Percentiles rank a stretch among this genome's conserved stretches.
Evolutionary conservation across 2,113 vertebrate genomes (phyloP).

Genomic region (Amphiprion ocellaris): DNA sequence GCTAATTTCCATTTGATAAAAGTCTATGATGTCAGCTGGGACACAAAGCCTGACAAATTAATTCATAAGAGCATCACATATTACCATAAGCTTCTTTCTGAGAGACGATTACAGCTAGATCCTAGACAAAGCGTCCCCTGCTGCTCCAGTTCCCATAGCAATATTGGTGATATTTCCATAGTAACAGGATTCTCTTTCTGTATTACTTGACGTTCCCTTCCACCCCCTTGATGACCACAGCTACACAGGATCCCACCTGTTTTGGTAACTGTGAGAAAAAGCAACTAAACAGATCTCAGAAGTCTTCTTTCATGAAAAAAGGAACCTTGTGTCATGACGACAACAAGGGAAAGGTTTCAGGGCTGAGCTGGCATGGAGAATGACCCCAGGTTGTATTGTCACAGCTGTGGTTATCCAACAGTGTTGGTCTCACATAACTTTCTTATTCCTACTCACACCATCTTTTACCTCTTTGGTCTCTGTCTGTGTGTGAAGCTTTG

Average conservation of each 20-base stretch:
- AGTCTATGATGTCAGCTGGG: slow-evolving; percentile 74
- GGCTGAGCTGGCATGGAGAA: slow-evolving; percentile 45
- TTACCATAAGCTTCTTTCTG: slow-evolving; percentile 79
- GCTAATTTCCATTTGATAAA: slow-evolving; percentile 74
- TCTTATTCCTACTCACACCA: slow-evolving; percentile 14
- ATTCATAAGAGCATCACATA: slow-evolving; percentile 77
- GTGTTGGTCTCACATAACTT: slow-evolving; percentile 24
- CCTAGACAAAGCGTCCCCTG: slow-evolving; percentile 57
- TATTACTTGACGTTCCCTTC: background rate
- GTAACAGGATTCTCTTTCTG: slow-evolving; percentile 58
- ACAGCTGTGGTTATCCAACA: slow-evolving; percentile 75
- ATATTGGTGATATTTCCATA: slow-evolving; percentile 71
- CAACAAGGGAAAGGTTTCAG: slow-evolving; percentile 43
- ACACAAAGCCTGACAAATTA: slow-evolving; percentile 78
- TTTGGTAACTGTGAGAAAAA: slow-evolving; percentile 63
- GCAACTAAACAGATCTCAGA: slow-evolving; percentile 50
- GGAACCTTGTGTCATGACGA: slow-evolving; percentile 28
- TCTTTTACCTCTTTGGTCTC: slow-evolving; percentile 24
- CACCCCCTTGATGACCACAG: slow-evolving; percentile 22
- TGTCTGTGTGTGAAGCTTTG: background rate
- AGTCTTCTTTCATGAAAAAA: slow-evolving; percentile 38
- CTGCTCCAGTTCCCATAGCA: slow-evolving; percentile 73
- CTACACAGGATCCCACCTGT: slow-evolving; percentile 62
- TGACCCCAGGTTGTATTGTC: slow-evolving; percentile 65
- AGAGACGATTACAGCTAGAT: slow-evolving; percentile 71